Conservation (phyloP, 2,113 vertebrate species). For the Riparia riparia region DNA sequence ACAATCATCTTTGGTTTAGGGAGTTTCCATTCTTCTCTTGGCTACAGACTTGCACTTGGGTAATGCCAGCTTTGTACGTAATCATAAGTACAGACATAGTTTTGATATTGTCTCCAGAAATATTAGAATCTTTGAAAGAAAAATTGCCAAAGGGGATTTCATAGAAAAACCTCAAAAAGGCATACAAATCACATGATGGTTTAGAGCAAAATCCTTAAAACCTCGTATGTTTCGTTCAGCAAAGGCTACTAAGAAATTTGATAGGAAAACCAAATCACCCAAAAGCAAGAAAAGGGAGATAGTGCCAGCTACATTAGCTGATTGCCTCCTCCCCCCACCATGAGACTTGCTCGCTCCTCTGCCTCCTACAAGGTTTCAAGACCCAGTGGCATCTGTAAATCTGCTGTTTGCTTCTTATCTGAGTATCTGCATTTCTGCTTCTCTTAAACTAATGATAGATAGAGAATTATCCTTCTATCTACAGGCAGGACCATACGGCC, state of each 20-base stretch:
- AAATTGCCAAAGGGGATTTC: background rate
- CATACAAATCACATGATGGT: background rate
- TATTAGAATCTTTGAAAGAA: background rate
- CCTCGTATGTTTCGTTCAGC: background rate
- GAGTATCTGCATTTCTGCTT: background rate
- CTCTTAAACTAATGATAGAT: background rate
- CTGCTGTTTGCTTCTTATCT: background rate
- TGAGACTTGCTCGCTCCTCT: background rate
- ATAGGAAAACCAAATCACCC: background rate
- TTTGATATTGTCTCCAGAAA: constrained; percentile 9
- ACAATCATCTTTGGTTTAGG: background rate
- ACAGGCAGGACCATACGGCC: background rate
- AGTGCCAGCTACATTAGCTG: background rate
- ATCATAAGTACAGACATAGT: background rate
- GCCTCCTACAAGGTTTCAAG: background rate
- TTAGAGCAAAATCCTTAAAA: constrained; percentile 1
- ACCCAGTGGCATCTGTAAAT: background rate
- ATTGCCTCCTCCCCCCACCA: background rate
- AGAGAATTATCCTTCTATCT: background rate
- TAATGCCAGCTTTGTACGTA: background rate
- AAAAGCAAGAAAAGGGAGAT: background rate
- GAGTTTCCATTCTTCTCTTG: constrained; percentile 26
- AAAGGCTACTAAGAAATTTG: background rate
- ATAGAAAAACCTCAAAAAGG: background rate
- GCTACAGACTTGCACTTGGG: background rate